These are phyloP conservation scores for Nomia melanderi DNA, from an alignment of 1,140 invertebrate genomes.

Conservation along the genomic window DNA sequence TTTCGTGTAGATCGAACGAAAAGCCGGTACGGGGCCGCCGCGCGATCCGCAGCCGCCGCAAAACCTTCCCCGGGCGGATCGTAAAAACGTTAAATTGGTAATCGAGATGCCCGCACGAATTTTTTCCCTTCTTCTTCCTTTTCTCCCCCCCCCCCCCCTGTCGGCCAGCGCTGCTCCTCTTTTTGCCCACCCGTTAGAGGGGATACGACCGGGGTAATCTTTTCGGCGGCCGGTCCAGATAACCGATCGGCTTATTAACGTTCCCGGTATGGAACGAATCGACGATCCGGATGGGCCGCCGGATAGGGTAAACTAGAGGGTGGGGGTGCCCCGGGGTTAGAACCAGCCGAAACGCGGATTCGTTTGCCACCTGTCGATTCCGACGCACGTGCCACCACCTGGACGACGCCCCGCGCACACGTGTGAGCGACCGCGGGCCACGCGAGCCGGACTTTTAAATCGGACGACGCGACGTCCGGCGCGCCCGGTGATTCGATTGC, in stretches of 20 bases:
- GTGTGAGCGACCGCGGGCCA: constrained; percentile 38
- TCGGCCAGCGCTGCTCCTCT: no score
- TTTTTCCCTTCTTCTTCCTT: not conserved
- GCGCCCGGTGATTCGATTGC: no score
- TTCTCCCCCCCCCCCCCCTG: no score
- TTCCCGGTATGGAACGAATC: not conserved
- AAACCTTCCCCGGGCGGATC: not conserved
- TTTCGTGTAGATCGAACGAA: not conserved
- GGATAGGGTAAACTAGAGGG: constrained; percentile 28
- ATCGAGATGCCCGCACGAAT: no score
- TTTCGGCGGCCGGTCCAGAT: not conserved
- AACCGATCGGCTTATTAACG: constrained; percentile 1
- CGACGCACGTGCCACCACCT: constrained; percentile 72
- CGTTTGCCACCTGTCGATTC: constrained; percentile 73
- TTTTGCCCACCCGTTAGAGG: no score
- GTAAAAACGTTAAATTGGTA: not conserved
- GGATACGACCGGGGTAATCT: no score
- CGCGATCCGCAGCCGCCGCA: no score
- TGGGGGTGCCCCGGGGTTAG: constrained; percentile 16
- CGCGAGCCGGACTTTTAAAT: no score
- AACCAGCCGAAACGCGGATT: constrained; percentile 24
- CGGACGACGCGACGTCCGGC: no score
- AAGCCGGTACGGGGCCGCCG: not conserved
- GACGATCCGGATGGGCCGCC: no score
- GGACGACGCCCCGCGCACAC: constrained; percentile 38